phyloP scores from a whole-genome alignment of 2,888 invertebrate species.

The Eupithecia dodoneata region DNA sequence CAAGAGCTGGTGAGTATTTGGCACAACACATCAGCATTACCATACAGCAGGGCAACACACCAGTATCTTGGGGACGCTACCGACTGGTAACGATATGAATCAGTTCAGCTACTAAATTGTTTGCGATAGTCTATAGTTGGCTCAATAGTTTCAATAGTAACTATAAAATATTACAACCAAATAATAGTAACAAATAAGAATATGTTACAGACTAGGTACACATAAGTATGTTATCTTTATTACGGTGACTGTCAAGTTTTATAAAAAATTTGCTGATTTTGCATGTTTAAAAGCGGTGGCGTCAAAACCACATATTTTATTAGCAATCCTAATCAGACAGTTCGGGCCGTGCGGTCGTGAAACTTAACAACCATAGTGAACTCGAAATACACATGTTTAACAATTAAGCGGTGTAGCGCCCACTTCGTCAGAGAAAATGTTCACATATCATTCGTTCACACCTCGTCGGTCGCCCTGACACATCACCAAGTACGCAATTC shows the following conservation, averaged over 20 bases:
- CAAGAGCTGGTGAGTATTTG: not conserved
- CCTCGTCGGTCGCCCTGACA: constrained; percentile 56
- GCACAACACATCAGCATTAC: not conserved
- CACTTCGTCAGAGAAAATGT: constrained; percentile 67
- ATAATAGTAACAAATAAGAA: no score
- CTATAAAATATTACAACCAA: no score
- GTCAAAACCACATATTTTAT: constrained; percentile 68
- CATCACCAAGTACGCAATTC: constrained; percentile 39
- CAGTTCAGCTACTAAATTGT: not conserved
- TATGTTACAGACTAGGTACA: not conserved
- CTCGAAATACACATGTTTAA: constrained; percentile 80
- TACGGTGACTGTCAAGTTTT: not conserved
- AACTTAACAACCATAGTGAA: constrained; percentile 70
- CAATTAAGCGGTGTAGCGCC: constrained; percentile 72
- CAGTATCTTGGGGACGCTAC: not conserved
- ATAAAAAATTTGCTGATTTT: not conserved
- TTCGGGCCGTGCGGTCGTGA: constrained; percentile 60
- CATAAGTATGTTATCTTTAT: not conserved
- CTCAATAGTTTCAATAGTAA: no score
- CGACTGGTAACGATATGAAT: no score
- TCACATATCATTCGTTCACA: constrained; percentile 75
- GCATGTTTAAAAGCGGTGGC: constrained; percentile 38
- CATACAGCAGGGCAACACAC: not conserved
- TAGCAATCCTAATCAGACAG: constrained; percentile 69
- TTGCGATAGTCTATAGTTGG: not conserved